phyloP scores from a whole-genome alignment of 1,140 invertebrate species.

The Drosophila ercepeae region DNA sequence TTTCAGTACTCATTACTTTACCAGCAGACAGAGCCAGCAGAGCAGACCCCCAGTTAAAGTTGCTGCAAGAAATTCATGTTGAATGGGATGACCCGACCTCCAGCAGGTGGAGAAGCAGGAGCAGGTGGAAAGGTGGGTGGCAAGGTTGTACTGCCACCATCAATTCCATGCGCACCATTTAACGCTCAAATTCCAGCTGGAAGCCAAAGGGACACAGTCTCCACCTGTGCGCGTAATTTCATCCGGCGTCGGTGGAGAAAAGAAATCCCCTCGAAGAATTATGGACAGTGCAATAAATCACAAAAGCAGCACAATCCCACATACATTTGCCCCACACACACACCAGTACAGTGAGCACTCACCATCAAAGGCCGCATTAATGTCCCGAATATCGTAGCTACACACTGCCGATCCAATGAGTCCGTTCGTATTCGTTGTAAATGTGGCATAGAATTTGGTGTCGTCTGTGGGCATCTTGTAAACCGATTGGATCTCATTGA shows the following conservation, averaged over 20 bases:
- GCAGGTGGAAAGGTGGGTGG: conserved; percentile 1
- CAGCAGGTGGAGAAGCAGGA: conserved; percentile 1
- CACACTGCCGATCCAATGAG: conserved; percentile 95
- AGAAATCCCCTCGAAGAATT: conserved; percentile 75
- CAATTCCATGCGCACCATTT: conserved; percentile 78
- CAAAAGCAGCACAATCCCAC: conserved; percentile 25
- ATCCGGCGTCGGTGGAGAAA: conserved; percentile 61
- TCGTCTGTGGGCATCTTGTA: conserved; percentile 92
- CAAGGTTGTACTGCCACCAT: conserved; percentile 44
- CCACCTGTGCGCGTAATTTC: conserved; percentile 68
- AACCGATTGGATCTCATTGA: conserved; percentile 96
- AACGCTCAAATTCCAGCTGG: conserved; percentile 71
- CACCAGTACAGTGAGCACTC: conserved; percentile 85
- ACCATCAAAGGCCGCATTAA: conserved; percentile 93
- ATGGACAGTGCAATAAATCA: conserved; percentile 82
- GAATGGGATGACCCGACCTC: conserved; percentile 8
- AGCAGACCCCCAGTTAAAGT: conserved; percentile 4
- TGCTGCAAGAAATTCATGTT: conserved; percentile 15
- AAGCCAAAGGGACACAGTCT: conserved; percentile 32
- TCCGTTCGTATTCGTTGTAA: conserved; percentile 94
- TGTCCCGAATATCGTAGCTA: conserved; percentile 92
- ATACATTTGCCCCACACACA: conserved; percentile 5
- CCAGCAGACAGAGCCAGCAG: not conserved
- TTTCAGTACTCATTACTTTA: conserved; percentile 29
- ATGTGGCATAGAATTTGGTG: conserved; percentile 93